Percentiles rank a stretch among this genome's conserved stretches.
These are phyloP conservation scores for Brachionichthys hirsutus DNA, from an alignment of 2,113 vertebrate species.

Conservation along the genomic window DNA sequence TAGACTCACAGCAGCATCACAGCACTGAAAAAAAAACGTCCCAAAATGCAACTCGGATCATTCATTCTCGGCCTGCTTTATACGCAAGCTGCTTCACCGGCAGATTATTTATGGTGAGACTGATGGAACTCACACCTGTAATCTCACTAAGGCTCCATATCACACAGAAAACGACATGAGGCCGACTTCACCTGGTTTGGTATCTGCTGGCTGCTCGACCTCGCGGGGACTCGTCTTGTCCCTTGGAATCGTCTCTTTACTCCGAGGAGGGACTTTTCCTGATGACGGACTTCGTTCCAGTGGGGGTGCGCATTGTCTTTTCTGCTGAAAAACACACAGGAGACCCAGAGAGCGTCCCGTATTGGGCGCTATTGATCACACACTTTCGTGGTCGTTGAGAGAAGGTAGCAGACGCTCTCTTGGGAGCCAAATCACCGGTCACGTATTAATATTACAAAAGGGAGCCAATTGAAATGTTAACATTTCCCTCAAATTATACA, in stretches of 20 bases:
- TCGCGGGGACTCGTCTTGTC: constrained; percentile 56
- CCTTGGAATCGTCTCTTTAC: constrained; percentile 47
- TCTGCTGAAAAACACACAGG: constrained; percentile 66
- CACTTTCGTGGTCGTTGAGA: constrained; percentile 25
- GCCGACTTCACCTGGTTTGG: constrained; percentile 61
- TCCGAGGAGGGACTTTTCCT: constrained; percentile 41
- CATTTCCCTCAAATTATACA: background rate
- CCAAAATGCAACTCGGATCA: constrained; percentile 9
- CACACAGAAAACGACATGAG: too few relatives aligned
- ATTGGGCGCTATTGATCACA: constrained; percentile 51
- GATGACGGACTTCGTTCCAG: constrained; percentile 49
- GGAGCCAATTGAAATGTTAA: background rate
- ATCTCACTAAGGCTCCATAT: too few relatives aligned
- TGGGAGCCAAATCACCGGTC: constrained; percentile 22
- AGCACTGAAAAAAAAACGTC: constrained; percentile 19
- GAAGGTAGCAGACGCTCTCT: constrained; percentile 12
- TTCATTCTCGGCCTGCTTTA: background rate
- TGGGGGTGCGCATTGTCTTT: constrained; percentile 65
- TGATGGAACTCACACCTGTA: too few relatives aligned
- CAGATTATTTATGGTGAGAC: too few relatives aligned
- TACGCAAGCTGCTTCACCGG: too few relatives aligned
- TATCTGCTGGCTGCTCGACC: constrained; percentile 30
- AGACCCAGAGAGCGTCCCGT: constrained; percentile 20
- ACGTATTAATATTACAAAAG: constrained; percentile 12
- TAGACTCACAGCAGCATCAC: constrained; percentile 23